phyloP scores from a whole-genome alignment of 2,797 vertebrate genomes.

The Fringilla coelebs region DNA sequence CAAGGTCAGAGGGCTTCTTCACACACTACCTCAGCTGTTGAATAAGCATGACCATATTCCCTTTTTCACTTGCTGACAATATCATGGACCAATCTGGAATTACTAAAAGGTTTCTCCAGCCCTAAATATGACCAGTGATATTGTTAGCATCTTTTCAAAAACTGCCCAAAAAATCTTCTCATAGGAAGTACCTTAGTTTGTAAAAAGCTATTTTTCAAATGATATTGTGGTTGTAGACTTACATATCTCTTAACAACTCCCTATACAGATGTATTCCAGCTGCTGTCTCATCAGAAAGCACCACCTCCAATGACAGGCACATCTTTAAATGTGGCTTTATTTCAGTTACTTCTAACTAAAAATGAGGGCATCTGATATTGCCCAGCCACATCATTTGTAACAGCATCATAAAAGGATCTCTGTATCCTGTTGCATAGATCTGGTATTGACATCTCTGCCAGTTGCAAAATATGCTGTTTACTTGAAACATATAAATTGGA shows the following conservation, averaged over 20 bases:
- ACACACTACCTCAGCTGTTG: not conserved
- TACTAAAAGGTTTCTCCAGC: not conserved
- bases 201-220: not conserved
- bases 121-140: not conserved
- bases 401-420: not conserved
- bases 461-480: not conserved
- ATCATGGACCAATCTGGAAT: not conserved
- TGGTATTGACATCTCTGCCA: not conserved
- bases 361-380: not conserved
- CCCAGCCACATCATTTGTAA: not conserved
- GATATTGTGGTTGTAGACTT: not conserved
- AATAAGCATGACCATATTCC: not conserved
- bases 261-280: not conserved
- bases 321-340: not conserved
- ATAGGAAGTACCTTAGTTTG: not conserved
- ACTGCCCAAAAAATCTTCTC: not conserved
- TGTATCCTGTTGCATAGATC: not conserved
- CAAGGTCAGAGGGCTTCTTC: not conserved
- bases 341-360: not conserved
- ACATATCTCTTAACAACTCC: not conserved
- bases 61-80: not conserved
- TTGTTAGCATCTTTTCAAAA: not conserved
- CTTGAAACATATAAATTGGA: not conserved
- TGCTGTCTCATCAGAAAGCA: not conserved
- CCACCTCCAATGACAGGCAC: not conserved